Evolutionary conservation across 1,140 invertebrate species (phyloP).

Genomic region (Meloidogyne floridensis): DNA sequence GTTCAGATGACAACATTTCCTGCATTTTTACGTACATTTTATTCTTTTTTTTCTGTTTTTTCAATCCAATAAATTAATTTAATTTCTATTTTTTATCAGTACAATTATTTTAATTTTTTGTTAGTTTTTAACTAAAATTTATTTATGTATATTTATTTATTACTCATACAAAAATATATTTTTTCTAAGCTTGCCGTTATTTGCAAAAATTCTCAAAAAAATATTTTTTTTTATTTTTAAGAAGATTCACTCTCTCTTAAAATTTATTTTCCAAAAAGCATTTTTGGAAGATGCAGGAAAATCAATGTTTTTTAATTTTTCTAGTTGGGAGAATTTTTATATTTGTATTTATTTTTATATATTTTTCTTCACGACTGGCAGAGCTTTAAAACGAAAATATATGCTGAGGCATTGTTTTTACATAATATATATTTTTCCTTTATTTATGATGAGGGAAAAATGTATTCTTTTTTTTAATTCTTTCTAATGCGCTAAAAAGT

Average conservation of each 20-base stretch:
- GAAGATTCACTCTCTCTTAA: background rate
- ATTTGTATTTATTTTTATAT: background rate
- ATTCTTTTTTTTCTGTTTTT: no score
- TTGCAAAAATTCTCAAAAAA: no score
- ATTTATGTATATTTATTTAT: no score
- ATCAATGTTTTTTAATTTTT: background rate
- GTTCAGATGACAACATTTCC: no score
- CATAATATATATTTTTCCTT: background rate
- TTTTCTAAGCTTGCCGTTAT: no score
- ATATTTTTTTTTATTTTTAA: no score
- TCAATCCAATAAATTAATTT: no score
- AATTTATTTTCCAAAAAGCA: background rate
- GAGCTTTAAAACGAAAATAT: background rate
- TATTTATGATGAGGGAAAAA: background rate
- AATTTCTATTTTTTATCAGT: no score
- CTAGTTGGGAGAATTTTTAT: background rate
- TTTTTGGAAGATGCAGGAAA: background rate
- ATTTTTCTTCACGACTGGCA: background rate
- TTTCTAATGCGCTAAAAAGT: background rate
- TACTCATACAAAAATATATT: no score
- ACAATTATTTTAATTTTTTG: no score
- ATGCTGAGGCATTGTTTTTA: background rate
- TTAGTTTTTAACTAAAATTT: no score
- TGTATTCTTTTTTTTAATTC: background rate
- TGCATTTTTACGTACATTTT: no score